Evolutionary conservation across 2,113 vertebrate genomes (phyloP).

Genomic region (Gnathonemus echidnorhynchus): DNA sequence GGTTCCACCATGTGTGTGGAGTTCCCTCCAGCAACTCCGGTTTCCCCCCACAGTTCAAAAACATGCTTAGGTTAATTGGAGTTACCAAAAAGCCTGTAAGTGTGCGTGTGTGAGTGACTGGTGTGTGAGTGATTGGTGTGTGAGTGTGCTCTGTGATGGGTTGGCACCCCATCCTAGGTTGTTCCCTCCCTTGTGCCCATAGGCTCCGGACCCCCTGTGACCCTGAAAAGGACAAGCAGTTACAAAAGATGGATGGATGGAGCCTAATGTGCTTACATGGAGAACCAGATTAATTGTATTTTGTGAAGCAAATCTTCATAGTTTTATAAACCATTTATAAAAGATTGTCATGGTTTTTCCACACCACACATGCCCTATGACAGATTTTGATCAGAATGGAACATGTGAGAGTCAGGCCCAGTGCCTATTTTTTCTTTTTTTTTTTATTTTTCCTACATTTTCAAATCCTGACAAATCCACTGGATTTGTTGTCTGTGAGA

Average conservation of each 20-base stretch:
- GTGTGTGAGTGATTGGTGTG: not conserved
- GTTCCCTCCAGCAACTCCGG: not conserved
- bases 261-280: not conserved
- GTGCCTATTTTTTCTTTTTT: too few relatives aligned
- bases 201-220: not conserved
- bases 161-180: not conserved
- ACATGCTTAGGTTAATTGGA: not conserved
- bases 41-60: not conserved
- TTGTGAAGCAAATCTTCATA: not conserved
- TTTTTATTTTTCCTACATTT: not conserved
- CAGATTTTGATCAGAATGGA: not conserved
- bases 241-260: not conserved
- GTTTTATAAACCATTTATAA: not conserved
- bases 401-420: too few relatives aligned
- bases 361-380: not conserved
- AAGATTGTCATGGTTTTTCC: not conserved
- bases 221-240: not conserved
- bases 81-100: not conserved
- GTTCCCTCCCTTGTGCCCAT: not conserved
- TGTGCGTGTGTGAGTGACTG: not conserved
- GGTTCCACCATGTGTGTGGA: not conserved
- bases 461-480: not conserved
- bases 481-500: not conserved
- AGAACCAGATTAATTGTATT: not conserved
- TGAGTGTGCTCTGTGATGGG: not conserved